Evolutionary conservation across 2,113 vertebrate genomes (phyloP).

Genomic region (Megaceryle maxima): DNA sequence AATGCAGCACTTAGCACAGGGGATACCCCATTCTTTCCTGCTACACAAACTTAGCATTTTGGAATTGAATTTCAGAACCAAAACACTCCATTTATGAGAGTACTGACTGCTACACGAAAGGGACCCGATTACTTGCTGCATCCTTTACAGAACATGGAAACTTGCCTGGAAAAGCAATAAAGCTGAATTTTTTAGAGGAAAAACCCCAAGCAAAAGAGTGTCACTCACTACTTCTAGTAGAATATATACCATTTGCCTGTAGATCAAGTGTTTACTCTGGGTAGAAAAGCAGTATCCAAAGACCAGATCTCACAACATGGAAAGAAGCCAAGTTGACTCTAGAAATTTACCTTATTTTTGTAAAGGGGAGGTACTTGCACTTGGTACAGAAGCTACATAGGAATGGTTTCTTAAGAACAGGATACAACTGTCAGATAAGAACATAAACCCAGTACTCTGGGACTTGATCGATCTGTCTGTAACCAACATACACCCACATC

Average conservation of each 20-base stretch:
- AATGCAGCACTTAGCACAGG: neutral
- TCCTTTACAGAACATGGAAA: neutral
- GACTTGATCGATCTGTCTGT: neutral
- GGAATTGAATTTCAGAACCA: neutral
- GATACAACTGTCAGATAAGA: neutral
- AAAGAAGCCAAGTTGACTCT: neutral
- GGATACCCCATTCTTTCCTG: neutral
- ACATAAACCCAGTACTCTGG: neutral
- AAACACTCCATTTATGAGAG: neutral
- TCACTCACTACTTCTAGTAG: neutral
- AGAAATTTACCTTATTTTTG: neutral
- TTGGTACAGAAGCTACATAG: neutral
- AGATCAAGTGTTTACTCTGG: neutral
- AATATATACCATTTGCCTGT: neutral
- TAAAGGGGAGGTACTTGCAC: neutral
- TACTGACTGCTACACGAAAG: neutral
- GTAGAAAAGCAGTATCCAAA: neutral
- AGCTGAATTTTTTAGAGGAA: neutral
- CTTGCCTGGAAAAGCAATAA: neutral
- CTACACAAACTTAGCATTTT: neutral
- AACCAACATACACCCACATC: neutral
- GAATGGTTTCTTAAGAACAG: neutral
- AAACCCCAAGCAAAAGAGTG: neutral
- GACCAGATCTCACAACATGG: neutral
- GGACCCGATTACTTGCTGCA: neutral